Evolutionary conservation across 2,888 invertebrate genomes (phyloP), one percentile per base, ranked within the genome.

Genomic region (Aproaerema taeniolella): DNA sequence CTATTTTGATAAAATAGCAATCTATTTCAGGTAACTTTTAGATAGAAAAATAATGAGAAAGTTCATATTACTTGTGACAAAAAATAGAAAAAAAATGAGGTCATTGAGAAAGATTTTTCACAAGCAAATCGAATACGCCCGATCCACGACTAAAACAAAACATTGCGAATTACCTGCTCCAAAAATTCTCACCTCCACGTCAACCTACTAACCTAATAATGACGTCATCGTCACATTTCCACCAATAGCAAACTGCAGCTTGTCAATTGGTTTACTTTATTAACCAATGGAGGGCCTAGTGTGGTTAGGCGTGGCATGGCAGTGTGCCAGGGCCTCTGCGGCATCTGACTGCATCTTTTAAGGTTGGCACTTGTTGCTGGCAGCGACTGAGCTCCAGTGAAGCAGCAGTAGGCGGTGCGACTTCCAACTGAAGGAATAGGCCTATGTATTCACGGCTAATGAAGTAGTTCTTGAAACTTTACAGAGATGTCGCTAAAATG

Each of bases 251-350:
- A 50, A 61, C 59, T 59, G 67, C 73, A 61, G 74, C 60, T 58
- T 82, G 83, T 85, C 87, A 87, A 87, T 87, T 87, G 87, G 87
- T 77, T 78, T 75, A 73, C 69, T 67, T 74, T 80, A 81, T 85
- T 83, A 86, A 79, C 87, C 87, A 87, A 87, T 87, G 70, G 75
- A 68, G 64, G 62, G 74, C 67, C 68, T 81, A n/a, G n/a, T n/a
- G n/a, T n/a, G n/a, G n/a, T n/a, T n/a, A 86, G 86, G 87, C 86
- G 87, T 78, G 83, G 86, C 85, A 47, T 85, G 87, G 87, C 86
- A 80, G 46, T 34, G 45, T 82, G 87, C 87, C 87, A 87, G 68
- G 61, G 51, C 54, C 55, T 60, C 61, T 50, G 48, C 53, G 54
- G 53, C 26, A 5, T 59, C 56, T 55, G 57, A 58, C 56, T 68